Base-by-base conservation (phyloP, 1,140 invertebrate genomes). In the Bombus impatiens region DNA sequence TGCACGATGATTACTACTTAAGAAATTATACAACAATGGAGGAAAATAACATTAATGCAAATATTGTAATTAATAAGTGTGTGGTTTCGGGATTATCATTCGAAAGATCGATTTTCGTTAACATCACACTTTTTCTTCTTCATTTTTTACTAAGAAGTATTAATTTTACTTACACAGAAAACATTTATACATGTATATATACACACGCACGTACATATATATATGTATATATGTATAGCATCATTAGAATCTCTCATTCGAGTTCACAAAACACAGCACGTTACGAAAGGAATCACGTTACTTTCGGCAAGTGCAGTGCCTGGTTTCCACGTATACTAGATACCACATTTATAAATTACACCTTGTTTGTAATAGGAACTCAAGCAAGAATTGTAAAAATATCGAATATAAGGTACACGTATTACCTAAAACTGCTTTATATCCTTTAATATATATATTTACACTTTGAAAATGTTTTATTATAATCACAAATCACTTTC, bases 101-200 rank as follows among this genome's bases (percentile, higher is more conserved):
- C 47, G 72, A 86, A 77, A 37, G 74, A 70, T 68, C 42, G 42
- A 75, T 32, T 3, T 62, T 70, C 53, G 53, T 44, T 44, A 68
- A 42, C 28, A 53, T n/a, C 59, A 70, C 5, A 74, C 78, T 87
- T 78, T 35, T 74, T 37, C 22, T 84, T 53, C 59, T 47, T 53
- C 42, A 42, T 72, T 78, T 88, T 82, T 13, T 70, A 71, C 13
- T 88, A 90, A 79, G 70, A 89, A 88, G 81, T 89, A 87, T 84
- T 85, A 62, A 62, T 89, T 90, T 92, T 84, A 91, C 86, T 87
- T 89, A 89, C 81, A 91, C 80, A 88, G 75, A 57, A 86, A 62
- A 92, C 86, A 90, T 90, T 87, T 92, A 90, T 91, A 92, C 84
- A 92, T 88, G 86, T 85, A 88, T 89, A 92, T 88, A 91, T 65